These are phyloP conservation scores for Dicaeum eximium DNA, from an alignment of 2,113 vertebrate species.

Conservation along the genomic window DNA sequence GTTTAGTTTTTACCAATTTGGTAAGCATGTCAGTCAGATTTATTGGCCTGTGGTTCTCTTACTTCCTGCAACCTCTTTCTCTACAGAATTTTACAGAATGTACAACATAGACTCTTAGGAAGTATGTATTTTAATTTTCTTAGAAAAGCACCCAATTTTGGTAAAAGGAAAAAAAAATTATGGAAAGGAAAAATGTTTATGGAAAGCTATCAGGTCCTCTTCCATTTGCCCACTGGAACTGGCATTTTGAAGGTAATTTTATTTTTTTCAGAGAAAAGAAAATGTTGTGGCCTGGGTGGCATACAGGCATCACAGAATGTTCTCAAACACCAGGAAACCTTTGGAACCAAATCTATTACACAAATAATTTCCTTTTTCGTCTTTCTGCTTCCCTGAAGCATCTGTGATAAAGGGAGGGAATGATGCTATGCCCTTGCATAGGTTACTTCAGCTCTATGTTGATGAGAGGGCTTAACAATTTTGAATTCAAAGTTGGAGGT, in stretches of 20 bases:
- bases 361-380: neutral
- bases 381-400: neutral
- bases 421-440: neutral
- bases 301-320: neutral
- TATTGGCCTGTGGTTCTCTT: neutral
- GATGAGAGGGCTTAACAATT: neutral
- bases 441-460: neutral
- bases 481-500: neutral
- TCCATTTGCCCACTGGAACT: neutral
- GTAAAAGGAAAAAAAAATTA: neutral
- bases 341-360: neutral
- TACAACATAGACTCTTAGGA: neutral
- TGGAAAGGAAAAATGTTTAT: neutral
- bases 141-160: neutral
- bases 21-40: neutral
- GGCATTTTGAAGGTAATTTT: neutral
- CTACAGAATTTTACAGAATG: neutral
- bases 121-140: neutral
- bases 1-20: neutral
- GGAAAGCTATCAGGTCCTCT: neutral
- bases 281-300: fast-evolving
- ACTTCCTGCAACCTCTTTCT: neutral
- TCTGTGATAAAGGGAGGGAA: neutral
- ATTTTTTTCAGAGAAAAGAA: neutral
- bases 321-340: neutral